Conservation (phyloP, 2,888 invertebrate species). For the Nudaria mundana region DNA sequence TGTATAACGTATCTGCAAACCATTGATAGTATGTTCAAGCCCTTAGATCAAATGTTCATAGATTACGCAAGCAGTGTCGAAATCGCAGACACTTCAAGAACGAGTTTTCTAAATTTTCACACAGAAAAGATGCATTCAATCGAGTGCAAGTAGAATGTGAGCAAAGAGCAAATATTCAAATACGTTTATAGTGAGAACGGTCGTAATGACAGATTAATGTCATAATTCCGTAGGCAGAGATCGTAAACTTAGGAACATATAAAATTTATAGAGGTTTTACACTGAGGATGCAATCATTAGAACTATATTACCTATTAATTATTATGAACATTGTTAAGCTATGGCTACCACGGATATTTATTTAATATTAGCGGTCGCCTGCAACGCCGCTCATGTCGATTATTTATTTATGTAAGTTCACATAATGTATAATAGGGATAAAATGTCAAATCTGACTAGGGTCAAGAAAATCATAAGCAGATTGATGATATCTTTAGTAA, state of each 20-base stretch:
- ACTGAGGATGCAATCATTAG: not conserved
- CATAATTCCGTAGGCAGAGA: not conserved
- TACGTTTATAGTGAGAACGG: constrained; percentile 9
- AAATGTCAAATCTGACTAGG: too few relatives aligned
- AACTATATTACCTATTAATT: not conserved
- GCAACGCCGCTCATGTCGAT: too few relatives aligned
- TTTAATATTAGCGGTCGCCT: too few relatives aligned
- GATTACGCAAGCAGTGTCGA: constrained; percentile 42
- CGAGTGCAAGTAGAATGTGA: constrained; percentile 25
- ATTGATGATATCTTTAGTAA: too few relatives aligned
- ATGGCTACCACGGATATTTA: too few relatives aligned
- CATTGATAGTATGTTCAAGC: constrained; percentile 23
- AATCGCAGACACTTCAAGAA: constrained; percentile 34
- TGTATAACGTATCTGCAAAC: not conserved
- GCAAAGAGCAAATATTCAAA: constrained; percentile 9
- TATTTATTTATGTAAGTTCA: too few relatives aligned
- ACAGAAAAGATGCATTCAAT: constrained; percentile 35
- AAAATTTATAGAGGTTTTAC: constrained; percentile 1
- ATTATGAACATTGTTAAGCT: not conserved
- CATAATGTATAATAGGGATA: too few relatives aligned
- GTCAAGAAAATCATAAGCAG: too few relatives aligned
- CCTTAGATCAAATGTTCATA: constrained; percentile 14
- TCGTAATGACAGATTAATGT: constrained; percentile 5
- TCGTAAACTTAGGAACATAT: not conserved
- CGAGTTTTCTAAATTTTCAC: constrained; percentile 46